These are phyloP conservation scores for Neelides sp. DNA, from an alignment of 1,140 invertebrate genomes.

Conservation along the genomic window DNA sequence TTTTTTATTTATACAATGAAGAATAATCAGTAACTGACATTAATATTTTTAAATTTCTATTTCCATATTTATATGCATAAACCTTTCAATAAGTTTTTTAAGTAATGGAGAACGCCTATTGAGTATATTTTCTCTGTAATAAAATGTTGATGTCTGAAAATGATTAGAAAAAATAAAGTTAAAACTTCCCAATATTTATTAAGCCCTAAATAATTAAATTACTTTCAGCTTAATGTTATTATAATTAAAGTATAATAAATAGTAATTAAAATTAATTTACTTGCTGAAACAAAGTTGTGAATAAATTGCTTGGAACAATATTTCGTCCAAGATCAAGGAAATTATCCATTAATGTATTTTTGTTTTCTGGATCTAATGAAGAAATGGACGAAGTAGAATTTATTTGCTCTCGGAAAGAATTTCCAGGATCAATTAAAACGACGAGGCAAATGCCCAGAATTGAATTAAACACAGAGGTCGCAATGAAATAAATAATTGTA, in stretches of 20 bases:
- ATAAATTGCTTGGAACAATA: constrained; percentile 75
- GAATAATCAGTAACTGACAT: too few species aligned
- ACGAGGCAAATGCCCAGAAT: constrained; percentile 61
- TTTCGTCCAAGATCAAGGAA: constrained; percentile 74
- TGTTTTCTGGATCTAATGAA: too few species aligned
- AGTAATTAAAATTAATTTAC: too few species aligned
- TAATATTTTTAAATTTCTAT: too few species aligned
- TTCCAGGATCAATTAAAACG: constrained; percentile 61
- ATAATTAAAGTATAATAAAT: too few species aligned
- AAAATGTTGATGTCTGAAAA: background rate
- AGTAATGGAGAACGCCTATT: background rate
- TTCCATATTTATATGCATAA: too few species aligned
- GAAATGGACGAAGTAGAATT: too few species aligned
- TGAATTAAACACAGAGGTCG: constrained; percentile 65
- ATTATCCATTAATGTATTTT: constrained; percentile 62
- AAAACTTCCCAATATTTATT: background rate
- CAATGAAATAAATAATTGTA: constrained; percentile 63
- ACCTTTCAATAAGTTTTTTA: too few species aligned
- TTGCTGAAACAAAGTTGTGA: constrained; percentile 72
- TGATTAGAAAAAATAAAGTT: background rate
- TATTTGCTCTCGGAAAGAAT: constrained; percentile 53
- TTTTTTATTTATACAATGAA: too few species aligned
- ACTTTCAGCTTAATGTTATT: too few species aligned
- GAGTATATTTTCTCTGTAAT: background rate
- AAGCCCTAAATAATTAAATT: background rate